These are phyloP conservation scores for Panthera uncia DNA, from an alignment of 2,113 vertebrate genomes.

Conservation along the genomic window DNA sequence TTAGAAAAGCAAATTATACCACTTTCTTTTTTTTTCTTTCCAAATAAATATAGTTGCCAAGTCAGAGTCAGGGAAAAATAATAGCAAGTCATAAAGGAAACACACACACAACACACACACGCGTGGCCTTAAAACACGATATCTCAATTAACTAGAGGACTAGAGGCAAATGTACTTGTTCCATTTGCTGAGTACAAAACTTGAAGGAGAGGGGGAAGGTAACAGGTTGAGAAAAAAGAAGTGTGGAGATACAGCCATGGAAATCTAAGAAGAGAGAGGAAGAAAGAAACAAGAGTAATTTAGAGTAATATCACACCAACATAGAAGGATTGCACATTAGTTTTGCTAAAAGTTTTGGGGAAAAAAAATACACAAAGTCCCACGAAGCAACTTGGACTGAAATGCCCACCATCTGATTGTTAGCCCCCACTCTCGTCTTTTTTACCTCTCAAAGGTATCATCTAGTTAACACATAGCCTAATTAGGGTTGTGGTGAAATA, in stretches of 20 bases:
- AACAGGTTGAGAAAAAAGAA: not conserved
- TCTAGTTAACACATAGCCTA: not conserved
- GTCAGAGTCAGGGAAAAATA: slow-evolving; percentile 70
- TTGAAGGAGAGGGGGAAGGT: not conserved
- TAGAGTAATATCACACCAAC: not conserved
- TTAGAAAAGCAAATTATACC: slow-evolving; percentile 84
- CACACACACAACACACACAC: not conserved
- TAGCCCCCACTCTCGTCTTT: not conserved
- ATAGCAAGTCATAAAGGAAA: slow-evolving; percentile 52
- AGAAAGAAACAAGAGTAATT: not conserved
- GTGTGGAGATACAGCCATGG: not conserved
- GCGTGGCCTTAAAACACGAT: slow-evolving; percentile 59
- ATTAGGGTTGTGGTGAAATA: not conserved
- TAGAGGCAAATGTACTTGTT: slow-evolving; percentile 55
- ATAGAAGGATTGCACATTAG: not conserved
- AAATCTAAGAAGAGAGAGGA: not conserved
- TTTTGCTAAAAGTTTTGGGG: not conserved
- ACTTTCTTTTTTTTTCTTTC: slow-evolving; percentile 66
- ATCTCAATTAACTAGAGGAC: slow-evolving; percentile 74
- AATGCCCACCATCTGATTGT: not conserved
- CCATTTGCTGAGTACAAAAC: fast-evolving
- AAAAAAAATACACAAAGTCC: not conserved
- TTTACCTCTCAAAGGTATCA: not conserved
- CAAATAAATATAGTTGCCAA: slow-evolving; percentile 81
- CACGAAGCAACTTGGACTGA: not conserved